phyloP scores from a whole-genome alignment of 2,113 vertebrate species.

The Hippocampus comes region DNA sequence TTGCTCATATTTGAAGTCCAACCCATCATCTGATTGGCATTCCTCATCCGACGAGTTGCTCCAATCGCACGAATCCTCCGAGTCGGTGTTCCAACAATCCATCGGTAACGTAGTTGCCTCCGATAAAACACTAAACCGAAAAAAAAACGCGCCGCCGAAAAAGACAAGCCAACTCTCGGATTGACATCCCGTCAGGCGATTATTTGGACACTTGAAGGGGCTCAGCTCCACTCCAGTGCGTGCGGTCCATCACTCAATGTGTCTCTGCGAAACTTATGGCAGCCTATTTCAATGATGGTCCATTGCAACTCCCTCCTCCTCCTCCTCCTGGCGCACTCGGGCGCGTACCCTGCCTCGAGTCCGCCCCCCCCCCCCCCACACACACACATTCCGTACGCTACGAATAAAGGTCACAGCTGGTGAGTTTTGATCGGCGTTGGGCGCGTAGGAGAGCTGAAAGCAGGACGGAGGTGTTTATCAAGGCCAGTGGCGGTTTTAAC shows the following conservation, averaged over 20 bases:
- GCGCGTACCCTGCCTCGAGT: not conserved
- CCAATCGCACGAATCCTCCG: constrained; percentile 61
- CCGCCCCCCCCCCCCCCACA: not conserved
- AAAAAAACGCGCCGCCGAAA: not conserved
- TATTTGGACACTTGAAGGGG: constrained; percentile 7
- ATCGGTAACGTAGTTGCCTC: constrained; percentile 30
- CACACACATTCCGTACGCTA: constrained; percentile 27
- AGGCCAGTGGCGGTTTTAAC: constrained; percentile 30
- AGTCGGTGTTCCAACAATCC: constrained; percentile 57
- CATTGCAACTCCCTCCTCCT: constrained; percentile 55
- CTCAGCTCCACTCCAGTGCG: constrained; percentile 16
- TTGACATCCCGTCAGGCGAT: constrained; percentile 33
- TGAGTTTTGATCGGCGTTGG: constrained; percentile 47
- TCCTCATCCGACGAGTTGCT: constrained; percentile 54
- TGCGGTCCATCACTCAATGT: constrained; percentile 28
- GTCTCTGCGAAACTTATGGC: constrained; percentile 34
- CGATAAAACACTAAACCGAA: constrained; percentile 5
- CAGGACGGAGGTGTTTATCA: constrained; percentile 12
- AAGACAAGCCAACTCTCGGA: constrained; percentile 3
- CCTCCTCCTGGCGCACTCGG: constrained; percentile 33
- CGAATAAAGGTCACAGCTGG: constrained; percentile 64
- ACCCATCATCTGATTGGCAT: constrained; percentile 50
- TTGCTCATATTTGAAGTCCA: constrained; percentile 49
- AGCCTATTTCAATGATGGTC: constrained; percentile 51
- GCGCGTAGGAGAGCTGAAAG: constrained; percentile 12